Conservation (phyloP, 2,888 invertebrate genomes). For the Dryobota labecula region DNA sequence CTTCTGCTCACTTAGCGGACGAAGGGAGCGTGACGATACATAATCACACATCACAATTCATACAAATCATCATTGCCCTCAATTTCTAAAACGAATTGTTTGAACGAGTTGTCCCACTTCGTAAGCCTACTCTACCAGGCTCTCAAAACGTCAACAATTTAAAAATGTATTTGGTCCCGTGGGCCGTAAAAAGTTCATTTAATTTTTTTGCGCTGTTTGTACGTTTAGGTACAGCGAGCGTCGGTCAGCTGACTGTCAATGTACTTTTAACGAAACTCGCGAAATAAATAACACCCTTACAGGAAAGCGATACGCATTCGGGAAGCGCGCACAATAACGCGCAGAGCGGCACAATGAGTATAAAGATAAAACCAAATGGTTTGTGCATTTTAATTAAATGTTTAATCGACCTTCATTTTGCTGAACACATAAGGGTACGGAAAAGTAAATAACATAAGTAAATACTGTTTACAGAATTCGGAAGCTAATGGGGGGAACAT, state of each 20-base stretch:
- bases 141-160: slow-evolving; percentile 42
- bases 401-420: slow-evolving; percentile 58
- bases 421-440: slow-evolving; percentile 63
- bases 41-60: slow-evolving; percentile 28
- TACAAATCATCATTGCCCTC: slow-evolving; percentile 25
- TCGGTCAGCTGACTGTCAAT: slow-evolving; percentile 54
- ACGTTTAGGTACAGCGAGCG: slow-evolving; percentile 38
- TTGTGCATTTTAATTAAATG: slow-evolving; percentile 68
- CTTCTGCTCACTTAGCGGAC: slow-evolving; percentile 39
- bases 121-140: slow-evolving; percentile 25
- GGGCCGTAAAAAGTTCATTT: slow-evolving; percentile 56
- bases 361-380: slow-evolving; percentile 67
- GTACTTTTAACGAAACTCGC: slow-evolving; percentile 47
- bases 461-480: slow-evolving; percentile 62
- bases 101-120: slow-evolving; percentile 13
- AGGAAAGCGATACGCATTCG: slow-evolving; percentile 62
- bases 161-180: slow-evolving; percentile 39
- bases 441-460: slow-evolving; percentile 64
- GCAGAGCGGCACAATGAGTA: slow-evolving; percentile 56
- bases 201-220: slow-evolving; percentile 56
- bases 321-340: slow-evolving; percentile 56
- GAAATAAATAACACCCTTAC: slow-evolving; percentile 63
- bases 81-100: slow-evolving; percentile 13
- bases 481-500: slow-evolving; percentile 55
- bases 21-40: slow-evolving; percentile 35